Conservation (phyloP, 2,888 invertebrate species). For the Aspidiotus rigidus region DNA sequence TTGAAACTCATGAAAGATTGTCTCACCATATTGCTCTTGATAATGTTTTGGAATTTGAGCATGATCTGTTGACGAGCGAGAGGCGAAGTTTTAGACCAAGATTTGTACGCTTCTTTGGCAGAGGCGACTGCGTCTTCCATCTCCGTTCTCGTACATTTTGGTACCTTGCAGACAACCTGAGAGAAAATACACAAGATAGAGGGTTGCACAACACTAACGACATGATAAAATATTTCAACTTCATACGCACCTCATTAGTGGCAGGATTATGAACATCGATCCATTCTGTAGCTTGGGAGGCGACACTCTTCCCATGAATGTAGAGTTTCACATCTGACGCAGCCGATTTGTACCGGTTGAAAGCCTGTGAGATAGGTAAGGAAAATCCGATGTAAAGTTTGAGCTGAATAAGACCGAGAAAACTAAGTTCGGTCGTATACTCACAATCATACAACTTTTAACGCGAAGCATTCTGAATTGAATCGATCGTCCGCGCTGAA, state of each 20-base stretch:
- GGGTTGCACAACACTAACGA: not conserved
- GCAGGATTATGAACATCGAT: slow-evolving; percentile 94
- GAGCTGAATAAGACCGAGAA: too few species aligned
- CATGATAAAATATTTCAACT: not conserved
- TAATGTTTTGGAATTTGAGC: slow-evolving; percentile 67
- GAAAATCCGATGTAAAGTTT: too few species aligned
- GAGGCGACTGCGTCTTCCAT: slow-evolving; percentile 82
- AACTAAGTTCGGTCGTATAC: too few species aligned
- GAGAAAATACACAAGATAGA: slow-evolving; percentile 11
- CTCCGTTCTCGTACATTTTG: slow-evolving; percentile 78
- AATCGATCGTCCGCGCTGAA: too few species aligned
- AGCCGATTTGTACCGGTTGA: not conserved
- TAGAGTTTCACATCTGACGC: slow-evolving; percentile 60
- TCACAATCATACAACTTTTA: too few species aligned
- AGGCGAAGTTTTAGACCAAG: slow-evolving; percentile 87
- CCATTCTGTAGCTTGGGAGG: slow-evolving; percentile 88
- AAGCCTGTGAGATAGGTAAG: not conserved
- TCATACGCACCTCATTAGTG: slow-evolving; percentile 60
- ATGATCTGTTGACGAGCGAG: slow-evolving; percentile 86
- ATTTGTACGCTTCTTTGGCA: slow-evolving; percentile 61
- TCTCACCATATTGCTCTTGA: slow-evolving; percentile 68
- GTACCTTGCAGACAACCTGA: slow-evolving; percentile 61
- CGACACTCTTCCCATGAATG: slow-evolving; percentile 76
- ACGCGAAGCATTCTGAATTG: too few species aligned
- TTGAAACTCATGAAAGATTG: not conserved